phyloP scores from a whole-genome alignment of 2,113 vertebrate genomes.

The Megalops atlanticus region DNA sequence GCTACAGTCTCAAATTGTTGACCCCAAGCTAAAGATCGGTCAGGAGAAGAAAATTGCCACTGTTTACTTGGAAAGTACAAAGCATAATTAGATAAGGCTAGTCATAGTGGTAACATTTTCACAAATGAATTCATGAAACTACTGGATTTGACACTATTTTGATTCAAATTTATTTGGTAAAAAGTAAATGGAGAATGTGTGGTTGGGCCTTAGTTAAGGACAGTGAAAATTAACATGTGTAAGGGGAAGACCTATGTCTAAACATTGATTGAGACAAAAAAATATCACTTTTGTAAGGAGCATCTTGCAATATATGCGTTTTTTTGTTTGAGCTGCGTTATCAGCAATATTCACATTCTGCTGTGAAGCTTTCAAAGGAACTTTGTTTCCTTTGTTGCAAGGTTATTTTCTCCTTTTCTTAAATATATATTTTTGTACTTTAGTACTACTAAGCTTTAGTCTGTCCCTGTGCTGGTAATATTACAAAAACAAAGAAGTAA shows the following conservation, averaged over 20 bases:
- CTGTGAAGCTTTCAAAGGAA: not conserved
- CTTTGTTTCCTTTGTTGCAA: not conserved
- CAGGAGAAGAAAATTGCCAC: slow-evolving; percentile 81
- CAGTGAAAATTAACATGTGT: not conserved
- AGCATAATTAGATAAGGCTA: slow-evolving; percentile 60
- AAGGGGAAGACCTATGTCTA: not conserved
- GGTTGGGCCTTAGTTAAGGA: not conserved
- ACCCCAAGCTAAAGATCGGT: slow-evolving; percentile 70
- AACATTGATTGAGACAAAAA: not conserved
- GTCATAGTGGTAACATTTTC: not conserved
- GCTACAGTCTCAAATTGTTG: slow-evolving; percentile 67
- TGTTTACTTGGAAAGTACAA: slow-evolving; percentile 79
- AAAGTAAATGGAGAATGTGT: not conserved
- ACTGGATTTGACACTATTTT: not conserved
- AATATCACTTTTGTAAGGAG: not conserved
- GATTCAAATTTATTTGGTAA: not conserved
- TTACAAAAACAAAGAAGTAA: slow-evolving; percentile 32
- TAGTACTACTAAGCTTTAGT: slow-evolving; percentile 33
- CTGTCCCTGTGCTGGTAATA: slow-evolving; percentile 33
- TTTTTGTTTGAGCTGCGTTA: not conserved
- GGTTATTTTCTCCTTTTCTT: slow-evolving; percentile 17
- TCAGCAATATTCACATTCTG: not conserved
- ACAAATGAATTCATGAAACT: slow-evolving; percentile 14
- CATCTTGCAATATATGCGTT: not conserved
- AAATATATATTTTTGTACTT: slow-evolving; percentile 61